Percentiles rank a stretch among this genome's conserved stretches.
phyloP scores from a whole-genome alignment of 1,140 invertebrate genomes.

The Conopomorpha cramerella region DNA sequence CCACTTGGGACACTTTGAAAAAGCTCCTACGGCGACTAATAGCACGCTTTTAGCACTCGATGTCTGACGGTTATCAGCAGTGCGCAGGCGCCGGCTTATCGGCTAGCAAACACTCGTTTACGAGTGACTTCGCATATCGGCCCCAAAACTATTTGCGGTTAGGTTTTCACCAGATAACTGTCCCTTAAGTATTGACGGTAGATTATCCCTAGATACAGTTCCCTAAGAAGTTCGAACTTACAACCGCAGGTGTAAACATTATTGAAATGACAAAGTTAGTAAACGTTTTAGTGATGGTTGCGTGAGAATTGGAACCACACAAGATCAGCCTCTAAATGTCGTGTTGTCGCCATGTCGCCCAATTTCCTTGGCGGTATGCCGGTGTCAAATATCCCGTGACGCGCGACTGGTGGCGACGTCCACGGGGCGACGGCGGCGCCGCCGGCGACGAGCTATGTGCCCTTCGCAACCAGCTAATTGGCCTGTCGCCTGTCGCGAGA shows the following conservation, averaged over 20 bases:
- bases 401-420: constrained; percentile 19
- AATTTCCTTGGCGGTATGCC: neutral
- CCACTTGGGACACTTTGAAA: constrained; percentile 29
- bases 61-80: constrained; percentile 34
- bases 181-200: too few species aligned
- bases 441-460: too few species aligned
- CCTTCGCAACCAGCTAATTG: constrained; percentile 42
- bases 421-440: constrained; percentile 18
- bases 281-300: too few species aligned
- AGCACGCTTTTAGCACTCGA: constrained; percentile 45
- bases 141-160: constrained; percentile 35
- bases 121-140: constrained; percentile 36
- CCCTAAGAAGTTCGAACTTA: too few species aligned
- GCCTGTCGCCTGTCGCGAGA: constrained; percentile 39
- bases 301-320: too few species aligned
- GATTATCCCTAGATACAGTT: too few species aligned
- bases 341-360: too few species aligned
- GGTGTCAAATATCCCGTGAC: constrained; percentile 5
- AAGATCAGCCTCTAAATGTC: too few species aligned
- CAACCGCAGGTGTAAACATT: too few species aligned
- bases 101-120: constrained; percentile 41
- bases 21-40: constrained; percentile 29
- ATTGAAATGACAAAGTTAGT: too few species aligned
- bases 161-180: constrained; percentile 44
- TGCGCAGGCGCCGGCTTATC: constrained; percentile 53